Base-by-base conservation (phyloP, 1,140 invertebrate species). In the Episyrphus balteatus region DNA sequence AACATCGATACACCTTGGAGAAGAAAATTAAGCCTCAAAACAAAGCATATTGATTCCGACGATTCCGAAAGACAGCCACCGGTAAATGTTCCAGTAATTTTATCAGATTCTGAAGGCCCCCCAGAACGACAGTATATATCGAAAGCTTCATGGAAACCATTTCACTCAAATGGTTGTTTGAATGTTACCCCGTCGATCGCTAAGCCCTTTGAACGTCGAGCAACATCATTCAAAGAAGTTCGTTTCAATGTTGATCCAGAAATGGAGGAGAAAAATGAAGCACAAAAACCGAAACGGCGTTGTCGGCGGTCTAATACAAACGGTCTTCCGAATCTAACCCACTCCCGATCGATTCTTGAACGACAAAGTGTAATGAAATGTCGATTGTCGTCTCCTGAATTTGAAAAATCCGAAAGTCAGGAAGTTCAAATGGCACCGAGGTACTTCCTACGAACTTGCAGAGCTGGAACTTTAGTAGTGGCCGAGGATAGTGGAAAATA, bases 381-480 rank as follows among this genome's bases (percentile, higher is more conserved):
- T 0, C 56, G 63, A 1, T 56, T 56, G 42, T 66, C 63, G 0
- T 64, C 63, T 11, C 62, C 63, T 3, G 62, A 66, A 51, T 65
- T 55, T 18, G 60, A 47, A 9, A 26, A 3, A 26, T 52, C 54
- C 33, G 63, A 66, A 42, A 41, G 53, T 40, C 39, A 43, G 2
- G 49, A 51, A 9, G 37, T 61, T 32, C 40, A 49, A 14, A 53
- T 55, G 44, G 48, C 50, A 5, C 63, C 61, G 31, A 56, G 59
- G 26, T 73, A 73, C 43, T 69, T 56, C 51, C 58, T 72, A 44
- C 58, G 72, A 40, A 70, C 67, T 44, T 68, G 70, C 51, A 70
- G 69, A 44, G 72, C 72, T n/a, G 72, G 72, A 39, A 73, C 70
- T 17, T 55, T 73, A 47, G 60, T 73, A 38, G 67, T 73, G 41